These are phyloP conservation scores for Melanaphis sacchari DNA, from an alignment of 1,140 invertebrate genomes.

Conservation along the genomic window DNA sequence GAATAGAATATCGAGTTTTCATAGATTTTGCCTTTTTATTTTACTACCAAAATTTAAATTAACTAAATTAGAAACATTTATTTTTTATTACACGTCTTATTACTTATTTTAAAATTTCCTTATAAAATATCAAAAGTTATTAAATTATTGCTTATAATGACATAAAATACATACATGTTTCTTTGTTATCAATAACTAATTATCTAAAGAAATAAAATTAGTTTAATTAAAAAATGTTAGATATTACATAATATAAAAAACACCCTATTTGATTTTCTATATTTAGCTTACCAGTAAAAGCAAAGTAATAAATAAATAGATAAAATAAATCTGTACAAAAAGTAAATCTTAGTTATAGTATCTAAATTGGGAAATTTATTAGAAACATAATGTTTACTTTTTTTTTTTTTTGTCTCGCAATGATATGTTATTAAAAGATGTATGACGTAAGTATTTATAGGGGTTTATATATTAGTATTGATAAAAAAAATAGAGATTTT, in stretches of 20 bases:
- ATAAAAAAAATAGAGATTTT: not conserved
- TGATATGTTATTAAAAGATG: not conserved
- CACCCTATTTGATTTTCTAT: too few relatives aligned
- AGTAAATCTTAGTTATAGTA: not conserved
- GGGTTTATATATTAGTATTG: not conserved
- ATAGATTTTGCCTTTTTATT: not conserved
- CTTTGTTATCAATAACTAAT: not conserved
- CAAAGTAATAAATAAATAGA: not conserved
- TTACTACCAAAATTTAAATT: not conserved
- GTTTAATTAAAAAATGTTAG: not conserved
- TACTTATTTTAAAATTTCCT: not conserved
- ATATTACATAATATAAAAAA: not conserved
- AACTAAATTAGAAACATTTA: not conserved
- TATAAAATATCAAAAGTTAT: not conserved
- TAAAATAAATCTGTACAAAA: not conserved
- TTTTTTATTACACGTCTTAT: not conserved
- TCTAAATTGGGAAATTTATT: not conserved
- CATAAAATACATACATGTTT: not conserved
- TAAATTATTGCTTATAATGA: not conserved
- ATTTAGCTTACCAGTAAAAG: not conserved
- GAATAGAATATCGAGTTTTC: not conserved
- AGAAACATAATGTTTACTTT: not conserved
- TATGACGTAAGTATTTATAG: not conserved
- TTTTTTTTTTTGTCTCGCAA: not conserved
- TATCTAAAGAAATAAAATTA: not conserved